A percentile compares a stretch with the other conserved stretches of the same genome.
Evolutionary conservation across 2,888 invertebrate genomes (phyloP).

Genomic region (Erebia aethiops): DNA sequence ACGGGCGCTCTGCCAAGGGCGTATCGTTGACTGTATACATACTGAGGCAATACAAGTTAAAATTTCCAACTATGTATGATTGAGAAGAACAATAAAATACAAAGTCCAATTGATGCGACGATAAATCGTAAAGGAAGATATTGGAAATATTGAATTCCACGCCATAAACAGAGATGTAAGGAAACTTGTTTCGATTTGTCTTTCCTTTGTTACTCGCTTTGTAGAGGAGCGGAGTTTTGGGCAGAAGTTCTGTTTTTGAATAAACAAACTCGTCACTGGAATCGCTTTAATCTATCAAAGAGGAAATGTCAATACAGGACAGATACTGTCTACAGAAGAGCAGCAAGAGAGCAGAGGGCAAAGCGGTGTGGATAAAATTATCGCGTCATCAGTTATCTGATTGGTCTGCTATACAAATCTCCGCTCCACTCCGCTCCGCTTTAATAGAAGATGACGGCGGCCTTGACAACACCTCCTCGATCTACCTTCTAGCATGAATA

Average conservation of each 20-base stretch:
- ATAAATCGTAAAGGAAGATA: slow-evolving; percentile 20
- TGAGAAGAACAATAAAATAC: slow-evolving; percentile 21
- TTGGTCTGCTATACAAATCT: no score
- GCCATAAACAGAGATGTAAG: slow-evolving; percentile 19
- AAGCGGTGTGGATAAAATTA: no score
- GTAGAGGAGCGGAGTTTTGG: not conserved
- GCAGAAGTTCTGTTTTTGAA: not conserved
- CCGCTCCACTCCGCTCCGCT: no score
- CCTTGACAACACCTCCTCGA: no score
- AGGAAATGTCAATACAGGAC: not conserved
- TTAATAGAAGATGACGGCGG: no score
- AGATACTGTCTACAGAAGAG: no score
- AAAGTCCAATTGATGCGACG: slow-evolving; percentile 22
- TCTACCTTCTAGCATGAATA: not conserved
- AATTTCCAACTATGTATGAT: slow-evolving; percentile 3
- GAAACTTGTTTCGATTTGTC: slow-evolving; percentile 17
- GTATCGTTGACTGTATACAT: not conserved
- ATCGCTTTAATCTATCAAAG: not conserved
- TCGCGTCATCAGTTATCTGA: no score
- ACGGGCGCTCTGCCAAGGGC: no score
- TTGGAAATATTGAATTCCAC: slow-evolving; percentile 27
- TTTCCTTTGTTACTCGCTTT: slow-evolving; percentile 1
- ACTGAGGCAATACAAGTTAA: not conserved
- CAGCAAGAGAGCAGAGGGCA: no score
- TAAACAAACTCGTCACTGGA: not conserved